Evolutionary conservation across 2,113 vertebrate genomes (phyloP), one percentile per base, ranked within the genome.

Genomic region (Pantherophis guttatus): DNA sequence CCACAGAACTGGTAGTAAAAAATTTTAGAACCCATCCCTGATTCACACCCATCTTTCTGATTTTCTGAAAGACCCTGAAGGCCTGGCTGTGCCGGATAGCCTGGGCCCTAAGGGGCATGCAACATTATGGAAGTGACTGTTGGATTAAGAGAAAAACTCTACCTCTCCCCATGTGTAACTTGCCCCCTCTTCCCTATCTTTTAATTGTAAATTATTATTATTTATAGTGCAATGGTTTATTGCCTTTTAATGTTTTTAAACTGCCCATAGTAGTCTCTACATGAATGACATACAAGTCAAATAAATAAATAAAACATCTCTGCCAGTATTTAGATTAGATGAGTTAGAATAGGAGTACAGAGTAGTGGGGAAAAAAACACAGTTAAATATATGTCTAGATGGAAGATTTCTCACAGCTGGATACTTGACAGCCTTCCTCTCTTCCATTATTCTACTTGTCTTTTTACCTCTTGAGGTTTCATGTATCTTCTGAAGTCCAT

Each of bases 361-460:
- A 3, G 3, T 81, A 44, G 33, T 44, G 3, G 0, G 3, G 8
- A 1, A 0, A 1, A 8, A 21, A 81, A 81, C 24, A n/a, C 17
- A 81, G 7, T 19, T 39, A 81, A 39, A 81, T 44, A 44, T 44
- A 81, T 81, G 17, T 17, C 75, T 3, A 44, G 75, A 81, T 3
- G 44, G 33, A 81, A 81, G 33, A 81, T 81, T 81, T 39, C 75
- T 44, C 75, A 81, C 33, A 81, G 75, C n/a, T 81, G 17, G 75
- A 9, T 81, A 81, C 75, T 7, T 44, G 33, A 81, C 75, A 81
- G 17, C 33, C 33, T 21, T 17, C 7, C 33, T 81, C 19, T 81
- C 17, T 81, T 23, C 17, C 17, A 81, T 81, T 44, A 81, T 44
- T 81, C 33, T 44, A 21, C 17, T 21, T 81, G 17, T 44, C 75